Percentiles rank a stretch among this genome's conserved stretches.
phyloP scores from a whole-genome alignment of 2,113 vertebrate species.

The Tretioscincus oriximinensis region DNA sequence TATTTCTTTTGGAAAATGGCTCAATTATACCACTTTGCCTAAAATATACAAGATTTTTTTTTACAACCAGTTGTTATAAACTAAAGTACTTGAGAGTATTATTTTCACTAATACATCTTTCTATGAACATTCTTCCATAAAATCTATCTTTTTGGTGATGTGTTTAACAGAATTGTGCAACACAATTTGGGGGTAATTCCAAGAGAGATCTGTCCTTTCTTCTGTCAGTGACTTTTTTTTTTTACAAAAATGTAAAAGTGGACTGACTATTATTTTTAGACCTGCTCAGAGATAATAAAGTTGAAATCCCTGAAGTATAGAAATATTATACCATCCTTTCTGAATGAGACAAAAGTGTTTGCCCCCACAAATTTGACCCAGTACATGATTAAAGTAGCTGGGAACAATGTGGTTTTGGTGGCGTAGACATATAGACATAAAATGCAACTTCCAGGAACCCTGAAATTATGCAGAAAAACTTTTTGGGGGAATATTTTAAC shows the following conservation, averaged over 20 bases:
- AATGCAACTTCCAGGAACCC: neutral
- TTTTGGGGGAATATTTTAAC: conserved; percentile 19
- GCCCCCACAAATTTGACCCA: neutral
- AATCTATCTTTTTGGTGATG: too few species aligned
- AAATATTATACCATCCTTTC: neutral
- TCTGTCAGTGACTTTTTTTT: neutral
- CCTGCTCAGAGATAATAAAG: neutral
- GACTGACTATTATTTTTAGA: neutral
- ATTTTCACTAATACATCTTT: too few species aligned
- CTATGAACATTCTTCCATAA: too few species aligned
- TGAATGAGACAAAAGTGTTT: neutral
- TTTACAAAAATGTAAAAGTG: neutral
- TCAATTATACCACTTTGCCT: too few species aligned
- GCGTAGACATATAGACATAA: neutral
- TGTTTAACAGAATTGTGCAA: too few species aligned
- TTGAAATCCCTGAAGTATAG: neutral
- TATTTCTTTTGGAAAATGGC: too few species aligned
- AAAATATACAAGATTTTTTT: too few species aligned
- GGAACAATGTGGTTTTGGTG: neutral
- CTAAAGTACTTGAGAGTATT: too few species aligned
- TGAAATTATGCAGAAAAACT: neutral
- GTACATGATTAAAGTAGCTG: neutral
- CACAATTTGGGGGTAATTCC: too few species aligned
- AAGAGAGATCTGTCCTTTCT: neutral
- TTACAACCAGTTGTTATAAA: too few species aligned